A percentile compares a stretch with the other conserved stretches of the same genome.
Conservation (phyloP, 2,113 vertebrate genomes). For the Pica pica region DNA sequence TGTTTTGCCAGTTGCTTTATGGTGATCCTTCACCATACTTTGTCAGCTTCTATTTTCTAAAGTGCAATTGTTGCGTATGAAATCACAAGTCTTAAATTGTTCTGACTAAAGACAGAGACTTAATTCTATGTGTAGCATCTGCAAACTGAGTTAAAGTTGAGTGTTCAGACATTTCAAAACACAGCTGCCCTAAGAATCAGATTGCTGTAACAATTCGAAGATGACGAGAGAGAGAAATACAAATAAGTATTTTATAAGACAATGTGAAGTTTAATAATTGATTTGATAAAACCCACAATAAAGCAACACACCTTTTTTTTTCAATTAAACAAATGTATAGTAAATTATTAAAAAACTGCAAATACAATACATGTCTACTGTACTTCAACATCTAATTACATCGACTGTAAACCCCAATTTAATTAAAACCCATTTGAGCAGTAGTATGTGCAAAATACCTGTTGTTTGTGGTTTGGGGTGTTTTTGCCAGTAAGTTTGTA, state of each 20-base stretch:
- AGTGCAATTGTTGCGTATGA: not conserved
- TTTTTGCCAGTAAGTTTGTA: conserved; percentile 22
- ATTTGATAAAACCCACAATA: conserved; percentile 74
- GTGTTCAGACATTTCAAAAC: not conserved
- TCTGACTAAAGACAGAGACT: not conserved
- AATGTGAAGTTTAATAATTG: conserved; percentile 51
- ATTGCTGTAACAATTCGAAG: not conserved
- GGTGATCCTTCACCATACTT: not conserved
- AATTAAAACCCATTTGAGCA: conserved; percentile 64
- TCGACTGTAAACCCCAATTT: conserved; percentile 57
- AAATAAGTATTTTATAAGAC: conserved; percentile 22
- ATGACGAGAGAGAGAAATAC: not conserved
- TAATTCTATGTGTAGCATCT: not conserved
- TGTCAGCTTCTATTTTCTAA: not conserved
- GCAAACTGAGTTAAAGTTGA: not conserved
- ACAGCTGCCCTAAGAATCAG: not conserved
- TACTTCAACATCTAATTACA: conserved; percentile 68
- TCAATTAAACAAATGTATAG: conserved; percentile 74
- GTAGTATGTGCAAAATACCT: conserved; percentile 71
- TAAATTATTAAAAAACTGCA: conserved; percentile 71
- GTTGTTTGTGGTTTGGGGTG: not conserved
- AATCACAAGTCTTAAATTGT: not conserved
- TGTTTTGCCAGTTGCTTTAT: not conserved
- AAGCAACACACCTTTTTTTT: conserved; percentile 65
- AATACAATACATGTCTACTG: conserved; percentile 68